Base-by-base conservation (phyloP, 2,888 invertebrate genomes). In the Drosophila algonquin region DNA sequence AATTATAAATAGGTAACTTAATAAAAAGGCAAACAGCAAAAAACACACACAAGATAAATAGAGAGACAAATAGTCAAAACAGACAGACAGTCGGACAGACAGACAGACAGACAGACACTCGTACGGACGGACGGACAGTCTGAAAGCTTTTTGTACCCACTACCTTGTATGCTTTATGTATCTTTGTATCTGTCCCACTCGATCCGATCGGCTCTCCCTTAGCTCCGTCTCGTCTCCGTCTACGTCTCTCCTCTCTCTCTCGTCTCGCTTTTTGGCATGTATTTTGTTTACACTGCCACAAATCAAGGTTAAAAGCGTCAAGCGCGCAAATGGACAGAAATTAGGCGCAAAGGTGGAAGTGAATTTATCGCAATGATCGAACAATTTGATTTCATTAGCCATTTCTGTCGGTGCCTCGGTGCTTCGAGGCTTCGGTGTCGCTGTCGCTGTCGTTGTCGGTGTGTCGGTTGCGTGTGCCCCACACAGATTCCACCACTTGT, bases 281-380 rank as follows among this genome's bases (percentile, higher is more conserved):
- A 61, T 59, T 83, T 86, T 88, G 86, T 88, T 88, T 85, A 88
- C 88, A 85, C 77, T 67, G 51, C 40, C 40, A 75, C 72, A 85
- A 85, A 86, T 88, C 85, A 85, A 85, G 85, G 85, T 88, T 85
- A 85, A 83, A 86, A 87, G 79, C 88, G 86, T 86, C 85, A 87
- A 80, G 61, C 58, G 85, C 87, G 87, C 79, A 81, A 87, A 74
- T 74, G 62, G 64, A 54, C 54, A 73, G 63, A 72, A 72, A 72
- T 63, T 63, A 73, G 73, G 56, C 40, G 40, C 65, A 74, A 74
- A 79, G 85, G 87, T 81, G 83, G 87, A 85, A 76, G 82, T 74
- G 81, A 83, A 82, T 81, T 84, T 69, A 84, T 86, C 83, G 81
- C 75, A 65, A 67, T 60, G 71, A 71, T 71, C 71, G 63, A 73